Conservation (phyloP, 2,113 vertebrate species). For the Myrmecophaga tridactyla region DNA sequence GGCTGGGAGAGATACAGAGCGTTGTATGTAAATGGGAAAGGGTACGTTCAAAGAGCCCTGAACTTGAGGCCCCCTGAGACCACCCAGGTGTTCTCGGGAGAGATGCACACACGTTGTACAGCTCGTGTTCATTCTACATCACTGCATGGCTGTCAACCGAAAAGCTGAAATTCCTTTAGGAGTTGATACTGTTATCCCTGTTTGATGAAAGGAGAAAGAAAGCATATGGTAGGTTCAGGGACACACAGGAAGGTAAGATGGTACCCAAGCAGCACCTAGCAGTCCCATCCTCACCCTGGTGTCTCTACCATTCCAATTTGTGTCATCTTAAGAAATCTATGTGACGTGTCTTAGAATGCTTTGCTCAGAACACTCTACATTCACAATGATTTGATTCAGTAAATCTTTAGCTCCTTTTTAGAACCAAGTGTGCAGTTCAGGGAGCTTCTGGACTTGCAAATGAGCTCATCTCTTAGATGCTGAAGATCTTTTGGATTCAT, state of each 20-base stretch:
- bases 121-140: neutral
- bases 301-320: neutral
- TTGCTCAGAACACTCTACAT: neutral
- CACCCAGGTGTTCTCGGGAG: neutral
- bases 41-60: conserved; percentile 39
- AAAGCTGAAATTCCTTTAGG: neutral
- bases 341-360: neutral
- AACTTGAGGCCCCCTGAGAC: neutral
- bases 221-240: neutral
- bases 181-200: neutral
- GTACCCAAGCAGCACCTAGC: neutral
- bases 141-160: neutral
- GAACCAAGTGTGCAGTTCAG: neutral
- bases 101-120: rapidly evolving
- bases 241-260: neutral
- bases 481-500: neutral
- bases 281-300: neutral
- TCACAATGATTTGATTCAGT: neutral
- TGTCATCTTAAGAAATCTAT: neutral
- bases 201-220: conserved; percentile 2
- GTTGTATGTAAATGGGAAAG: conserved; percentile 51
- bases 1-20: conserved; percentile 62
- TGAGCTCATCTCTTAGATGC: neutral
- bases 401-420: neutral
- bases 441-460: neutral